Percentiles rank a stretch among this genome's conserved stretches.
Evolutionary conservation across 2,113 vertebrate genomes (phyloP).

Genomic region (Machaerirhynchus nigripectus): DNA sequence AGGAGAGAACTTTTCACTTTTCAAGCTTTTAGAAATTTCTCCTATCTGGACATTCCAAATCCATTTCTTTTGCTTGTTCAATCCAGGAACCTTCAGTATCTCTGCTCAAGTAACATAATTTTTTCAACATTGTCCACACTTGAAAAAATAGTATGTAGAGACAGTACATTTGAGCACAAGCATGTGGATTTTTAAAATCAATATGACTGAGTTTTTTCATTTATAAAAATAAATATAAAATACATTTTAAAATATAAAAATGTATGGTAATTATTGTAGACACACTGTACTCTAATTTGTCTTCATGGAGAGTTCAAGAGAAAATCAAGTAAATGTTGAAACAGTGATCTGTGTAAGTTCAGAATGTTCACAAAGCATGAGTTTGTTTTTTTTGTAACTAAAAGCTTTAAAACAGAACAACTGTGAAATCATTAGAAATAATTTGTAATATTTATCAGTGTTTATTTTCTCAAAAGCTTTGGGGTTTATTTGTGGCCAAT

Average conservation of each 20-base stretch:
- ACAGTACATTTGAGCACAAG: neutral
- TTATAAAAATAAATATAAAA: neutral
- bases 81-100: slow-evolving; percentile 75
- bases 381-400: slow-evolving; percentile 79
- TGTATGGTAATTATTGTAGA: neutral
- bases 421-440: neutral
- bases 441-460: neutral
- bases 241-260: neutral
- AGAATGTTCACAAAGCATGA: slow-evolving; percentile 70
- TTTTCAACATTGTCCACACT: slow-evolving; percentile 72
- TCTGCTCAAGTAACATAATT: slow-evolving; percentile 74
- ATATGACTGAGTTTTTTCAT: neutral
- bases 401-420: slow-evolving; percentile 57
- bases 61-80: slow-evolving; percentile 74
- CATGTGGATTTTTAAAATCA: neutral
- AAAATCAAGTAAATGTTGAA: slow-evolving; percentile 77
- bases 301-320: slow-evolving; percentile 74
- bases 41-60: slow-evolving; percentile 78
- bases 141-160: neutral
- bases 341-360: slow-evolving; percentile 76
- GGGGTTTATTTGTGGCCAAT: neutral
- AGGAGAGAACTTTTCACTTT: slow-evolving; percentile 76
- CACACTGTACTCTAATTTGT: slow-evolving; percentile 72
- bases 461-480: neutral
- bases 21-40: slow-evolving; percentile 77